Conservation (phyloP, 2,888 invertebrate genomes). For the Tupiocoris notatus region DNA sequence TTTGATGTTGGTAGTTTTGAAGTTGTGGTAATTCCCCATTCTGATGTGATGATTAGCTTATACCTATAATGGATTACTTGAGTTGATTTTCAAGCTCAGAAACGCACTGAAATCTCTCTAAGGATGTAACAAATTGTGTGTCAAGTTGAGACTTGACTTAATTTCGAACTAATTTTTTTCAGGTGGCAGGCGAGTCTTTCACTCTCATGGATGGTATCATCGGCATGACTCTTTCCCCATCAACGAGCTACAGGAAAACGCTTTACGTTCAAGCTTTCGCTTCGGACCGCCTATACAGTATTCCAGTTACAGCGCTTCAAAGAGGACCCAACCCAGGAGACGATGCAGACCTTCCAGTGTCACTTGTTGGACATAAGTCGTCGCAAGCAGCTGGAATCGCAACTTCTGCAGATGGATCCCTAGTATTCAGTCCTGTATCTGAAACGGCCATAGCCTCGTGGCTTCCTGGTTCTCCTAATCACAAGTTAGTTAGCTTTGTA, state of each 20-base stretch:
- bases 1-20: not conserved
- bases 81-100: too few relatives aligned
- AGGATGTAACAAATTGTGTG: too few relatives aligned
- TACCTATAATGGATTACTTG: too few relatives aligned
- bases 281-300: constrained; percentile 73
- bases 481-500: constrained; percentile 62
- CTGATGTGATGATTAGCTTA: too few relatives aligned
- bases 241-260: constrained; percentile 55
- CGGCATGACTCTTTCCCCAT: constrained; percentile 66
- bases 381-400: constrained; percentile 77
- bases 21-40: too few relatives aligned
- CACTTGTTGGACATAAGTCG: constrained; percentile 76
- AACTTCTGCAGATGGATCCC: constrained; percentile 69
- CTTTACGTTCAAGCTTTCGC: constrained; percentile 73
- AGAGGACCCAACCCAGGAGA: constrained; percentile 68
- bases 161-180: too few relatives aligned
- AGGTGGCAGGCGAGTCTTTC: constrained; percentile 66
- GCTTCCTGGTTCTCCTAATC: constrained; percentile 71
- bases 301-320: constrained; percentile 69
- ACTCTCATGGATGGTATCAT: constrained; percentile 74
- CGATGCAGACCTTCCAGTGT: constrained; percentile 70
- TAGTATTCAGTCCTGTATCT: constrained; percentile 74
- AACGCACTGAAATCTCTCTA: too few relatives aligned
- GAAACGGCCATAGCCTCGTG: constrained; percentile 80
- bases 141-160: too few relatives aligned